These are phyloP conservation scores for Apomyelois bistriatella DNA, from an alignment of 2,888 invertebrate genomes.

Conservation along the genomic window DNA sequence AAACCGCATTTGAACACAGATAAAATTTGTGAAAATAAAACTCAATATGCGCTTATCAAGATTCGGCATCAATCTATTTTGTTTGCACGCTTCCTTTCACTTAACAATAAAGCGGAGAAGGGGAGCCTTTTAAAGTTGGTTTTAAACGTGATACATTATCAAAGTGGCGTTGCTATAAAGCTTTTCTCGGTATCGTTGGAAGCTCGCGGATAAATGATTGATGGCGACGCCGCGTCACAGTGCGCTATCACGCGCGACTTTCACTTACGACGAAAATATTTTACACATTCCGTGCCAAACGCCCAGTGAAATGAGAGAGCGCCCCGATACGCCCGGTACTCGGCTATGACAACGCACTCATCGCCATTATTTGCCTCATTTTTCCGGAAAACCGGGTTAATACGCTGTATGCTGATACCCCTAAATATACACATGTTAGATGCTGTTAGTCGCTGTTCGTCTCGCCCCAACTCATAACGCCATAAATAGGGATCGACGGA, in stretches of 20 bases:
- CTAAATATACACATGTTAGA: slow-evolving; percentile 14
- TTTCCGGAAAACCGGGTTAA: slow-evolving; percentile 13
- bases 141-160: slow-evolving; percentile 75
- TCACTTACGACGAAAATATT: slow-evolving; percentile 67
- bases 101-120: slow-evolving; percentile 47
- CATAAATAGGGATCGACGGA: slow-evolving; percentile 50
- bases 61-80: slow-evolving; percentile 70
- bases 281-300: slow-evolving; percentile 45
- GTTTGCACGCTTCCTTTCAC: slow-evolving; percentile 56
- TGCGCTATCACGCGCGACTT: slow-evolving; percentile 58
- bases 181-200: slow-evolving; percentile 65
- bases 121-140: slow-evolving; percentile 62
- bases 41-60: slow-evolving; percentile 57
- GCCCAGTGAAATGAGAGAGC: slow-evolving; percentile 34
- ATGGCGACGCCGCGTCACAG: slow-evolving; percentile 51
- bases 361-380: slow-evolving; percentile 12
- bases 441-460: slow-evolving; percentile 30
- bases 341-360: slow-evolving; percentile 13
- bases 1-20: slow-evolving; percentile 17
- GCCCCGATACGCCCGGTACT: slow-evolving; percentile 5
- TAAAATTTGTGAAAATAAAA: slow-evolving; percentile 50
- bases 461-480: slow-evolving; percentile 39
- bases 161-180: slow-evolving; percentile 67
- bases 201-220: slow-evolving; percentile 73
- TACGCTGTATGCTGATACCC: slow-evolving; percentile 10